These are phyloP conservation scores for Melanerpes aurifrons DNA, from an alignment of 2,113 vertebrate genomes.

Conservation along the genomic window DNA sequence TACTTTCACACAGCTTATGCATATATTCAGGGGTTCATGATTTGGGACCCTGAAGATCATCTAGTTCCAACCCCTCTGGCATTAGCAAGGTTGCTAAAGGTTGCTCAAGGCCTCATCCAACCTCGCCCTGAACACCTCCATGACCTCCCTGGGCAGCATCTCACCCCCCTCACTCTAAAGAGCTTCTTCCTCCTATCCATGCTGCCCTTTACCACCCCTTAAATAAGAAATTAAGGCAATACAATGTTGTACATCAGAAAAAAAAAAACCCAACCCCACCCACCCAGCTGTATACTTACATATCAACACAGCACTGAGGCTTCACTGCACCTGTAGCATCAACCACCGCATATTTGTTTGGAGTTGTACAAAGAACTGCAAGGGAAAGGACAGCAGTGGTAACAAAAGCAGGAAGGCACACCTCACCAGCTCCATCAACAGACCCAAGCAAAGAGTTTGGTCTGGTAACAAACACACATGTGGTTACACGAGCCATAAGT, in stretches of 20 bases:
- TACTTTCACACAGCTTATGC: background rate
- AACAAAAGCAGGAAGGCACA: background rate
- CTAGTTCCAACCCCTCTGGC: too few relatives aligned
- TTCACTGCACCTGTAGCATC: slow-evolving; percentile 96
- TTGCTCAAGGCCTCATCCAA: too few relatives aligned
- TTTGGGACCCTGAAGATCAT: too few relatives aligned
- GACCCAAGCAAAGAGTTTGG: background rate
- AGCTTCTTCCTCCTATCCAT: too few relatives aligned
- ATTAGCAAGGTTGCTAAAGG: too few relatives aligned
- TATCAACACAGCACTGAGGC: slow-evolving; percentile 97
- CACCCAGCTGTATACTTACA: slow-evolving; percentile 84
- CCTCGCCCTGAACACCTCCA: too few relatives aligned
- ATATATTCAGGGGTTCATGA: too few relatives aligned
- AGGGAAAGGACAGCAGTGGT: slow-evolving; percentile 52
- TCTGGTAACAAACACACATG: background rate
- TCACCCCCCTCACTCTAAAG: too few relatives aligned
- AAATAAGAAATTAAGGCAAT: background rate
- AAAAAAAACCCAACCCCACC: background rate
- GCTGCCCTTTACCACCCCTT: background rate
- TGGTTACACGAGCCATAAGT: slow-evolving; percentile 12
- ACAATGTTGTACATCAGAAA: background rate
- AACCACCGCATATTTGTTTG: slow-evolving; percentile 95
- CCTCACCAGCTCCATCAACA: background rate
- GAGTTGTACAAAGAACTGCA: slow-evolving; percentile 97
- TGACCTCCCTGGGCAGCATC: too few relatives aligned